Conservation (phyloP, 2,797 vertebrate genomes). For the Mycteria americana region DNA sequence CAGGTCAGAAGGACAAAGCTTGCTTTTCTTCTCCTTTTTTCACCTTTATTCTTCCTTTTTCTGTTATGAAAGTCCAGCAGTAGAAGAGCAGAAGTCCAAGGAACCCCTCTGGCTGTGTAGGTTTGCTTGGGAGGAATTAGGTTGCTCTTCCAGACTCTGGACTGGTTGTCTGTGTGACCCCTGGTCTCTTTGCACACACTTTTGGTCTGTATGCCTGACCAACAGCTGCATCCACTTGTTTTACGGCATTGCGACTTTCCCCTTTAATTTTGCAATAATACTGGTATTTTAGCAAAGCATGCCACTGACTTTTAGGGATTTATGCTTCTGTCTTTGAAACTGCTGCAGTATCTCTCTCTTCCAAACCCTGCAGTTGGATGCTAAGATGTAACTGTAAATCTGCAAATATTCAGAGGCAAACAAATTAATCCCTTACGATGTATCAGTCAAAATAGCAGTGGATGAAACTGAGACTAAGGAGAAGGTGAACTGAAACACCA, state of each 20-base stretch:
- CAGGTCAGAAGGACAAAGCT: background rate
- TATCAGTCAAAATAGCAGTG: background rate
- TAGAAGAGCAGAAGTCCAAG: background rate
- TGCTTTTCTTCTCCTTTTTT: background rate
- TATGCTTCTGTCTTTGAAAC: background rate
- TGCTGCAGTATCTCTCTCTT: background rate
- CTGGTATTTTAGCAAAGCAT: background rate
- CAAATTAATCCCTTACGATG: background rate
- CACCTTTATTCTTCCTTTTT: background rate
- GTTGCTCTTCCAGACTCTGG: background rate
- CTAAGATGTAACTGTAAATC: background rate
- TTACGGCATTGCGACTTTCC: background rate
- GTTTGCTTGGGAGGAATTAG: background rate
- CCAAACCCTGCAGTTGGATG: background rate
- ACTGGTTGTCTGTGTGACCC: background rate
- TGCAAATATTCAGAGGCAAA: conserved; percentile 26
- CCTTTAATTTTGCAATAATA: background rate
- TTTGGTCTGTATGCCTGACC: background rate
- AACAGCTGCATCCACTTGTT: background rate
- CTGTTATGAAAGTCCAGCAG: background rate
- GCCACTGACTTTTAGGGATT: background rate
- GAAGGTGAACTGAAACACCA: background rate
- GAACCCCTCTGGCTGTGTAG: background rate
- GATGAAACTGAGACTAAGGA: background rate
- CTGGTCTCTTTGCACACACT: background rate